Percentiles rank a stretch among this genome's conserved stretches.
Conservation (phyloP, 92 coral and sea anemone species). For the Palythoa heliodiscus region DNA sequence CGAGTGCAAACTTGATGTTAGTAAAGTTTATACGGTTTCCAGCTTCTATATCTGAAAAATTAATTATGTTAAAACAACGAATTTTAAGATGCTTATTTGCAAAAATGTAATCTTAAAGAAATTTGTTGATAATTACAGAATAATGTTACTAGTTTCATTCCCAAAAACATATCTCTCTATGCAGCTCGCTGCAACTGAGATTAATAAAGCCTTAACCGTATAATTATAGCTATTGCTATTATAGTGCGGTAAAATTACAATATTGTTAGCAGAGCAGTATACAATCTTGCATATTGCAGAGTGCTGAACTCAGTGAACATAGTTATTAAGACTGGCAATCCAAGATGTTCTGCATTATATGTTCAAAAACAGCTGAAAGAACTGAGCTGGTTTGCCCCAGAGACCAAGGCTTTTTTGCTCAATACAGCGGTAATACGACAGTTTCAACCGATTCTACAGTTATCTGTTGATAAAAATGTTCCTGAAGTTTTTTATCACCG, state of each 20-base stretch:
- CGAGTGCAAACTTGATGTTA: too few relatives aligned
- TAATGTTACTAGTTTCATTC: too few relatives aligned
- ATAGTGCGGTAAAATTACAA: background rate
- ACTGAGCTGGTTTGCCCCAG: slow-evolving; percentile 50
- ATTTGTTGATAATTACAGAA: too few relatives aligned
- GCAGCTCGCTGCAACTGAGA: slow-evolving; percentile 4
- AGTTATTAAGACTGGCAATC: slow-evolving; percentile 7
- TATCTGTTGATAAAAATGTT: slow-evolving; percentile 33
- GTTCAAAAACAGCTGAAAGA: slow-evolving; percentile 35
- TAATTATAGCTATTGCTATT: too few relatives aligned
- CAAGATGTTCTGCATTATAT: slow-evolving; percentile 37
- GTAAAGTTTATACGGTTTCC: too few relatives aligned
- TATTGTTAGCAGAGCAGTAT: background rate
- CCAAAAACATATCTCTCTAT: background rate
- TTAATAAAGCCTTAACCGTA: too few relatives aligned
- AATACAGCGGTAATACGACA: slow-evolving; percentile 46
- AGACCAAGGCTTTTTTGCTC: slow-evolving; percentile 45
- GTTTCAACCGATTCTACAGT: slow-evolving; percentile 46
- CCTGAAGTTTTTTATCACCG: slow-evolving; percentile 51
- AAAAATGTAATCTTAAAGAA: too few relatives aligned
- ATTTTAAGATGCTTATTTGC: too few relatives aligned
- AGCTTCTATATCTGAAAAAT: too few relatives aligned
- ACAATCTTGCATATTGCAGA: slow-evolving; percentile 10
- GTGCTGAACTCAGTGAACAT: background rate
- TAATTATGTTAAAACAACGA: too few relatives aligned